Conservation (phyloP, 2,888 invertebrate genomes). For the Deroplatys truncata region DNA sequence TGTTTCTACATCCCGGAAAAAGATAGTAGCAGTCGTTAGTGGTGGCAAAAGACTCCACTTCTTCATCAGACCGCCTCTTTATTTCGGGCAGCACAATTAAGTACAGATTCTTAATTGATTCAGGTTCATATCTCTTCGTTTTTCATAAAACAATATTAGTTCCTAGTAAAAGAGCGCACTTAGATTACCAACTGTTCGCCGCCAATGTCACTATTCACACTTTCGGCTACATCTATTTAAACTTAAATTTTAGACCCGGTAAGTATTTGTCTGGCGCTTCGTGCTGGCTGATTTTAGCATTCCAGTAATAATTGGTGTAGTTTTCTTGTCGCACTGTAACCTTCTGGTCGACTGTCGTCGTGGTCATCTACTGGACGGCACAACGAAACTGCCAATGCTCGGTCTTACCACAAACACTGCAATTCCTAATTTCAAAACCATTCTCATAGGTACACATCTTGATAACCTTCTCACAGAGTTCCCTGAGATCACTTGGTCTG, state of each 20-base stretch:
- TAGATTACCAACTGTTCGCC: no score
- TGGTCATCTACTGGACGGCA: conserved; percentile 31
- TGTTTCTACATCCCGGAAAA: background rate
- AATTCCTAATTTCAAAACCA: background rate
- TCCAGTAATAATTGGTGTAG: conserved; percentile 39
- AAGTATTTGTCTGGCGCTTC: conserved; percentile 35
- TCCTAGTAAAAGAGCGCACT: no score
- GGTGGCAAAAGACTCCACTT: background rate
- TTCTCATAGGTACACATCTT: background rate
- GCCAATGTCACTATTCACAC: conserved; percentile 29
- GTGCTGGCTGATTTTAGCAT: conserved; percentile 25
- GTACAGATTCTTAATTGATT: conserved; percentile 31
- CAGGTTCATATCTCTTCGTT: conserved; percentile 32
- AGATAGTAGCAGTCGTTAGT: background rate
- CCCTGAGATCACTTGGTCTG: conserved; percentile 2
- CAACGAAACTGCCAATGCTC: conserved; percentile 8
- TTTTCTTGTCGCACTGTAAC: conserved; percentile 37
- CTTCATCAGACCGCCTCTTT: background rate
- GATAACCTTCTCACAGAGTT: conserved; percentile 5
- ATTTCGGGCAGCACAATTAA: background rate
- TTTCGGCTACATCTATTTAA: conserved; percentile 32
- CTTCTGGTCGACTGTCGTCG: conserved; percentile 38
- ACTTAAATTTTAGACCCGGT: no score
- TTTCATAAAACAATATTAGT: conserved; percentile 32
- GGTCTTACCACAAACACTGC: background rate